These are phyloP conservation scores for Scyliorhinus canicula DNA, from an alignment of 2,797 vertebrate genomes.

Conservation along the genomic window DNA sequence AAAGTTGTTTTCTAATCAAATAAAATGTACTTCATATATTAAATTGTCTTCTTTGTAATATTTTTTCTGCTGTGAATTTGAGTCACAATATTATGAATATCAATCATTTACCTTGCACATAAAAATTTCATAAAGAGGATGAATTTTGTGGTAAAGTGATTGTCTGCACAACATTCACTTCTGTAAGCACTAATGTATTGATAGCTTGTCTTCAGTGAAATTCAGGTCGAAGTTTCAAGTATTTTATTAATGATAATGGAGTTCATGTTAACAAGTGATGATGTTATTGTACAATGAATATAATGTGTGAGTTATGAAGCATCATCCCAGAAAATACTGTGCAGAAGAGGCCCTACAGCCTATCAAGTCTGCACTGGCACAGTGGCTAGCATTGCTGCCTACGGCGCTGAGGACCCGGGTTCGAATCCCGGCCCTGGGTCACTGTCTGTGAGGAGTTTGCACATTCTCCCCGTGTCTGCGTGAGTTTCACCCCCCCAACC, in stretches of 20 bases:
- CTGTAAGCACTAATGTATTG: neutral
- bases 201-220: neutral
- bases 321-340: too few relatives aligned
- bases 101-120: neutral
- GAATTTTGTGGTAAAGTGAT: neutral
- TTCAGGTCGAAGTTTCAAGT: neutral
- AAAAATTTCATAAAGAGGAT: neutral
- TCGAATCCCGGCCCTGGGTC: too few relatives aligned
- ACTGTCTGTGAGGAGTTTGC: too few relatives aligned
- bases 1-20: conserved; percentile 78
- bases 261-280: neutral
- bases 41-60: conserved; percentile 32
- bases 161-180: neutral
- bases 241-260: neutral
- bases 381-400: too few relatives aligned
- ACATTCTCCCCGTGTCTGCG: too few relatives aligned
- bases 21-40: conserved; percentile 58
- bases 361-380: too few relatives aligned
- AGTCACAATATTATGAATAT: neutral
- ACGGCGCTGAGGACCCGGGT: too few relatives aligned
- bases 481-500: too few relatives aligned
- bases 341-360: too few relatives aligned
- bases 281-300: neutral
- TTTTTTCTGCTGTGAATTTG: neutral
- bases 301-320: neutral